These are phyloP conservation scores for Pocillopora grandis DNA, from an alignment of 92 coral and sea anemone species.

Conservation along the genomic window DNA sequence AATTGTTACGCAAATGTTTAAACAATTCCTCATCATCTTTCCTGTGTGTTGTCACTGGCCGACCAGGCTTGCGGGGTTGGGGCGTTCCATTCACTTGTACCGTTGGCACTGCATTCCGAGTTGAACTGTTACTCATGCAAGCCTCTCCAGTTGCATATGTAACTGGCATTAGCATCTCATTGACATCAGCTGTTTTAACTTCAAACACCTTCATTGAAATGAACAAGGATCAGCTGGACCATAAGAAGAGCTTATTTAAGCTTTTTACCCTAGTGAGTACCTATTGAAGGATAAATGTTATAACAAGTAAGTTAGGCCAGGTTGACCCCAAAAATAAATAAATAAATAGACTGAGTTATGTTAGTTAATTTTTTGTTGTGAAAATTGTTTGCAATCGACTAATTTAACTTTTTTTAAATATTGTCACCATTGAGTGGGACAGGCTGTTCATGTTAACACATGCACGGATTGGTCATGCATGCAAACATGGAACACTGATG, in stretches of 20 bases:
- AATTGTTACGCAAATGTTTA: constrained; percentile 58
- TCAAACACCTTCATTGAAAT: constrained; percentile 62
- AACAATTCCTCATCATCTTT: constrained; percentile 66
- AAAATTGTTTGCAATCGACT: constrained; percentile 33
- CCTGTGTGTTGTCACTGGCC: constrained; percentile 64
- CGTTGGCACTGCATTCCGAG: constrained; percentile 38
- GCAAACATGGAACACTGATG: constrained; percentile 40
- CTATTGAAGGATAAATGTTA: constrained; percentile 27
- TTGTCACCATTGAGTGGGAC: constrained; percentile 30
- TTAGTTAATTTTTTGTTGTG: constrained; percentile 30
- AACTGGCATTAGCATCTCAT: constrained; percentile 50
- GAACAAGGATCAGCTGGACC: constrained; percentile 35
- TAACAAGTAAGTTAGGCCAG: constrained; percentile 42
- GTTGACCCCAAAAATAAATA: constrained; percentile 31
- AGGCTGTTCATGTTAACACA: constrained; percentile 5
- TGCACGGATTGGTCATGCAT: not conserved
- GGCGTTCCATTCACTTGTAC: constrained; percentile 18
- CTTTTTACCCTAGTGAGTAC: constrained; percentile 38
- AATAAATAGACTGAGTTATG: constrained; percentile 32
- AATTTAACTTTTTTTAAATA: constrained; percentile 22
- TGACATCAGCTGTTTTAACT: constrained; percentile 33
- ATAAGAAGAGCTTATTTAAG: constrained; percentile 40
- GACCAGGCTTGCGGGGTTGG: constrained; percentile 48
- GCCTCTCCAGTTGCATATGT: constrained; percentile 43
- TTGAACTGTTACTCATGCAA: constrained; percentile 37